Conservation (phyloP, 2,888 invertebrate genomes). For the Cryptophagus acutangulus region DNA sequence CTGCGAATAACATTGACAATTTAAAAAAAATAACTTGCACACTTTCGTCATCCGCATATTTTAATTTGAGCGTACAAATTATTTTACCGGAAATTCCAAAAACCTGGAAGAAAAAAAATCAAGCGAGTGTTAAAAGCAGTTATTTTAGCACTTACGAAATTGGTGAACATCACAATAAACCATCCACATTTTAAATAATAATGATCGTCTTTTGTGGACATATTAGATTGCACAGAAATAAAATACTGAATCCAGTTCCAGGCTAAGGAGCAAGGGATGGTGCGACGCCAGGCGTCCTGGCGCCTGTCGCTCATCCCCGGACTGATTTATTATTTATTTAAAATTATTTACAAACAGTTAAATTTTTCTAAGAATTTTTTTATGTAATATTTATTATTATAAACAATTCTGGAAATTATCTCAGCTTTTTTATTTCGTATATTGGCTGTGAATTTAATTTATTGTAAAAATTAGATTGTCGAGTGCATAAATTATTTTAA, state of each 20-base stretch:
- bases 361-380: too few species aligned
- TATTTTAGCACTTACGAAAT: slow-evolving; percentile 33
- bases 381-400: too few species aligned
- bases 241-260: too few species aligned
- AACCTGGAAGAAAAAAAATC: slow-evolving; percentile 25
- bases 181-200: slow-evolving; percentile 26
- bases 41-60: slow-evolving; percentile 30
- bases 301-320: too few species aligned
- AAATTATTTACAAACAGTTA: too few species aligned
- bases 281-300: slow-evolving; percentile 4
- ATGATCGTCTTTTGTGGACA: neutral
- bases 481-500: too few species aligned
- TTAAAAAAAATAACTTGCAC: slow-evolving; percentile 34
- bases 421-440: too few species aligned
- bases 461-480: too few species aligned
- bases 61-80: slow-evolving; percentile 34
- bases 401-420: too few species aligned
- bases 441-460: too few species aligned
- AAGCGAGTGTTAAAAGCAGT: neutral
- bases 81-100: slow-evolving; percentile 36
- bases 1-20: slow-evolving; percentile 37
- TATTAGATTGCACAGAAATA: too few species aligned
- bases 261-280: neutral
- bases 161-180: slow-evolving; percentile 36
- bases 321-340: too few species aligned